These are phyloP conservation scores for Cyprinella venusta DNA, from an alignment of 2,797 vertebrate species.

Conservation along the genomic window DNA sequence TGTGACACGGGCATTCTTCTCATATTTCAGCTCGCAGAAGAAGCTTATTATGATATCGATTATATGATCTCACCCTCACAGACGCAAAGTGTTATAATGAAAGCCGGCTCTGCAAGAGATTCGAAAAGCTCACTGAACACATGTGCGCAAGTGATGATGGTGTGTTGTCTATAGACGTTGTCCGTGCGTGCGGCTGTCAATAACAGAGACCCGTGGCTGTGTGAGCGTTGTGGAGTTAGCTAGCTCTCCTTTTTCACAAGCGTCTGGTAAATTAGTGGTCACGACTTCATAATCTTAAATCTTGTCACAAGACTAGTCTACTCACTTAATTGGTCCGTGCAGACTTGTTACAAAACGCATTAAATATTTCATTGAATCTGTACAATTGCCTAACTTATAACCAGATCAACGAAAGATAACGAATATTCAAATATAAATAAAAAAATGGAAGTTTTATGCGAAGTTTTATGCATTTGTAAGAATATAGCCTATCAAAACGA, in stretches of 20 bases:
- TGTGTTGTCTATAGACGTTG: not conserved
- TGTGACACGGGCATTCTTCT: slow-evolving; percentile 25
- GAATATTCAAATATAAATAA: not conserved
- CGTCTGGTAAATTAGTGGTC: slow-evolving; percentile 31
- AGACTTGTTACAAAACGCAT: slow-evolving; percentile 1
- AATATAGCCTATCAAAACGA: not conserved
- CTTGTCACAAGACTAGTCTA: slow-evolving; percentile 42
- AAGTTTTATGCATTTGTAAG: not conserved
- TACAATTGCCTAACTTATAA: not conserved
- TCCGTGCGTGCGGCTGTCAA: not conserved
- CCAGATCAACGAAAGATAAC: not conserved
- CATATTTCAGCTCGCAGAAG: slow-evolving; percentile 30
- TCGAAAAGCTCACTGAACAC: slow-evolving; percentile 1
- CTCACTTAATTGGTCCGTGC: not conserved
- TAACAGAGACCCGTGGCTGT: slow-evolving; percentile 9
- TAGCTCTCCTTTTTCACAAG: slow-evolving; percentile 3
- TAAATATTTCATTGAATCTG: not conserved
- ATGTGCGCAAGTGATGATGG: not conserved
- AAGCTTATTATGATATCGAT: slow-evolving; percentile 26
- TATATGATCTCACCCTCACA: slow-evolving; percentile 26
- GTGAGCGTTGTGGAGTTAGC: not conserved
- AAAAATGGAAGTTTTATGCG: no score
- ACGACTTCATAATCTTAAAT: slow-evolving; percentile 41
- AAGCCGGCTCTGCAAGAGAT: slow-evolving; percentile 20
- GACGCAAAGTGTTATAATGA: slow-evolving; percentile 24